Percentiles rank a stretch among this genome's conserved stretches.
Conservation (phyloP, 2,113 vertebrate species). For the Bagarius yarrelli region DNA sequence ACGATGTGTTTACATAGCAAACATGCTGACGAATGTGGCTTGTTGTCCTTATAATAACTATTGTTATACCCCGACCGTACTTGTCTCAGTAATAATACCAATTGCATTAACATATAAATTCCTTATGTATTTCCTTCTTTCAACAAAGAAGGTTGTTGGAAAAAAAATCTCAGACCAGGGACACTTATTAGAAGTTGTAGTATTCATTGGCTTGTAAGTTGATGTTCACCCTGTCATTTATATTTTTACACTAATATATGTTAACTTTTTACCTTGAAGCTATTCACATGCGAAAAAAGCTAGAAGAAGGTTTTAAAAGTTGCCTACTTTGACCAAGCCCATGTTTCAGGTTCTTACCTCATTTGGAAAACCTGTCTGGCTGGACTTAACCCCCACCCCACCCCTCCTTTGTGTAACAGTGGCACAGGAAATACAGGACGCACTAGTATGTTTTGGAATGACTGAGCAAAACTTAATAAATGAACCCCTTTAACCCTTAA, state of each 20-base stretch:
- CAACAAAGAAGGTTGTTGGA: no score
- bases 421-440: not conserved
- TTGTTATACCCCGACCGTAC: not conserved
- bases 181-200: no score
- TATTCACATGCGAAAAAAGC: not conserved
- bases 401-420: not conserved
- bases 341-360: not conserved
- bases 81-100: not conserved
- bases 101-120: no score
- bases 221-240: no score
- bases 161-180: no score
- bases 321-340: not conserved
- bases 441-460: not conserved
- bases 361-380: conserved; percentile 3
- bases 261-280: no score
- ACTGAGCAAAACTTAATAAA: not conserved
- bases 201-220: no score
- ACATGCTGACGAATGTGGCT: not conserved
- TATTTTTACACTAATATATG: no score
- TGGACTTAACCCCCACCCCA: not conserved
- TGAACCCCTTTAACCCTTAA: not conserved
- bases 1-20: conserved; percentile 25
- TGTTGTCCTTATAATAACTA: not conserved
- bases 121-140: no score
- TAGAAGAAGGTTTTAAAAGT: not conserved